Conservation (phyloP, 2,113 vertebrate species). For the Syrmaticus mikado region DNA sequence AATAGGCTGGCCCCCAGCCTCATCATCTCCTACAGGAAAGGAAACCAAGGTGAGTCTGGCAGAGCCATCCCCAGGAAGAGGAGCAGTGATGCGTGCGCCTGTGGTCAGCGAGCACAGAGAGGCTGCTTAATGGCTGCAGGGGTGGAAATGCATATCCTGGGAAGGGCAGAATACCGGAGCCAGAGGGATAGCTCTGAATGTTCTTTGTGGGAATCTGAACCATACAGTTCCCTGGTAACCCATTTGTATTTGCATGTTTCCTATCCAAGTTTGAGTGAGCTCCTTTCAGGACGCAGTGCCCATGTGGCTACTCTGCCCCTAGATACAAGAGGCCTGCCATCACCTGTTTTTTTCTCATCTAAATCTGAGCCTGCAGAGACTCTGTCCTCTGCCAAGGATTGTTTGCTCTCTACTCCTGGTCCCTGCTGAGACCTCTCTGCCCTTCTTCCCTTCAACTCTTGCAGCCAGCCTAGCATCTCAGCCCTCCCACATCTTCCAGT, state of each 20-base stretch:
- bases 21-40: not conserved
- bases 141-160: not conserved
- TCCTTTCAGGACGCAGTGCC: not conserved
- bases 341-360: not conserved
- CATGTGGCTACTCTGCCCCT: not conserved
- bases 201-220: not conserved
- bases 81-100: not conserved
- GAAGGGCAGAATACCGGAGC: not conserved
- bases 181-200: not conserved
- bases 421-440: not conserved
- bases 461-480: not conserved
- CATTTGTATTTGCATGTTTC: accelerated
- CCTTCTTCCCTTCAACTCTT: not conserved
- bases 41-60: not conserved
- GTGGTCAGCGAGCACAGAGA: not conserved
- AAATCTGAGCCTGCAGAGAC: not conserved
- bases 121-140: accelerated
- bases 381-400: not conserved
- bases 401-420: not conserved
- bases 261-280: not conserved
- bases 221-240: not conserved
- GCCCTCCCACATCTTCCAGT: not conserved
- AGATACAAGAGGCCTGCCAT: not conserved
- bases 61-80: not conserved
- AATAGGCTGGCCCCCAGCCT: not conserved